Base-by-base conservation (phyloP, 2,113 vertebrate genomes). In the Perognathus longimembris region DNA sequence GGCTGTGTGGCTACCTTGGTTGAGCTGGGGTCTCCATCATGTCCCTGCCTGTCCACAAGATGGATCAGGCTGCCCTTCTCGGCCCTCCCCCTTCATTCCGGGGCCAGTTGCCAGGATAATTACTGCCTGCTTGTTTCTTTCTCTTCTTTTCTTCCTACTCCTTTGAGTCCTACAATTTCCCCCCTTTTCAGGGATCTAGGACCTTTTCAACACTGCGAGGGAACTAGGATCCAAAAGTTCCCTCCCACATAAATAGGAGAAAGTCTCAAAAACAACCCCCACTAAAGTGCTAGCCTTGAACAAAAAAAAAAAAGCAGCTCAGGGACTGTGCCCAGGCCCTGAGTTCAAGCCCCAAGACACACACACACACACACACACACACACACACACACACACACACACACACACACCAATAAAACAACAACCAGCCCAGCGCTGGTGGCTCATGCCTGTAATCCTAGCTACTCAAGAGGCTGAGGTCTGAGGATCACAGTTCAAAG, bases 21-120 rank as follows among this genome's bases (percentile, higher is more conserved):
- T 85, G 92, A 93, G 92, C 91, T 40, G 74, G 94, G 94, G 95
- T 96, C 94, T 96, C 94, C 91, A 85, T 93, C 92, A 92, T 81
- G 89, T 92, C 70, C 94, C 94, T 14, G 84, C 84, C 93, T 95
- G 94, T 95, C 95, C 89, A 93, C 86, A 95, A 96, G 97, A 96
- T 40, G 0, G 86, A 95, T 95, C 95, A 85, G 90, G 76, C 61
- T 66, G 76, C 86, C 80, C 76, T 84, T 91, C 82, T 70, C 32
- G 0, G 1, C 66, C 54, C n/a, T 34, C 57, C 61, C 18, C 5
- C 61, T 74, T 24, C 76, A 57, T 81, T 93, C 80, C 93, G 54
- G 42, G 78, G 83, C 83, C 69, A 71, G 83, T 71, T 91, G 92
- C 95, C 83, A 67, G 94, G 93, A 89, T 94, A 92, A 93, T 96